Evolutionary conservation across 1,140 invertebrate genomes (phyloP), one percentile per base, ranked within the genome.

Genomic region (Copidosoma floridanum): DNA sequence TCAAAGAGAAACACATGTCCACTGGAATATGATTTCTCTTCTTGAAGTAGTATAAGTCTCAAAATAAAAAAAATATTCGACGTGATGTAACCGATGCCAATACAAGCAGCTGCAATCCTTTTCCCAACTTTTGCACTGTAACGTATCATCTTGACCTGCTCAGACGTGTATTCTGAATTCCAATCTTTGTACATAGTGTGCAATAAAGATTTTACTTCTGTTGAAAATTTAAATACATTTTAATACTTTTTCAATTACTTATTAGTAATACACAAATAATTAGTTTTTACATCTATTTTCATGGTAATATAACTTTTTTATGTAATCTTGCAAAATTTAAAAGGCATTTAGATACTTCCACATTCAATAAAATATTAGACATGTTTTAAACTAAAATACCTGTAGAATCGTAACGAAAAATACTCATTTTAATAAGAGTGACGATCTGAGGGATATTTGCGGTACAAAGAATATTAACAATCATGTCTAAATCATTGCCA

Each of bases 121-220:
- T 37, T 35, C 14, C 46, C 46, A 12, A 11, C 5, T 27, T 2
- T 14, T 20, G 46, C 41, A 20, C 43, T 47, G 16, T 47, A 10
- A 3, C 11, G 7, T 44, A 66, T 63, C 7, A 29, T 59, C 53
- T 29, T 57, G 23, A 6, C 32, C 24, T 20, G 57, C 38, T 14
- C 44, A 54, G 14, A 55, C 1, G 11, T 18, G 24, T 7, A n/a
- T n/a, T n/a, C n/a, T n/a, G n/a, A n/a, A n/a, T 51, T 57, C 65
- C 65, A 68, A 32, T 68, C 65, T 6, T 57, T 40, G 11, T 29
- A 27, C 29, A 68, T n/a, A n/a, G n/a, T n/a, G n/a, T n/a, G n/a
- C n/a, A n/a, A n/a, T n/a, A n/a, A n/a, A n/a, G n/a, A n/a, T n/a
- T n/a, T n/a, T n/a, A n/a, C n/a, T n/a, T n/a, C n/a, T n/a, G n/a